These are phyloP conservation scores for Alectoris magna DNA, from an alignment of 2,797 vertebrate species.

Conservation along the genomic window DNA sequence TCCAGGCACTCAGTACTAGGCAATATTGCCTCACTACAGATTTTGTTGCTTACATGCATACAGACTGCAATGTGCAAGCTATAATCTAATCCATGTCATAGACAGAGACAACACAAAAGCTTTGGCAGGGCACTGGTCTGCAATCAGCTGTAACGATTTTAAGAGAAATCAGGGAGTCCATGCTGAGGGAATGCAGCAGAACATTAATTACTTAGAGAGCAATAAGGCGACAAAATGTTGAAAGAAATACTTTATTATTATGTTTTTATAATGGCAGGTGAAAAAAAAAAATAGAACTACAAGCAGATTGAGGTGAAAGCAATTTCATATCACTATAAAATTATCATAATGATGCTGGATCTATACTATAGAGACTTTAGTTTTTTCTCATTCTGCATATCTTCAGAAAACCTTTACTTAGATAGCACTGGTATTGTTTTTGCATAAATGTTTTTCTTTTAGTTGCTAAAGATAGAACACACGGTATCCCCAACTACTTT, in stretches of 20 bases:
- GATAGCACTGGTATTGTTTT: background rate
- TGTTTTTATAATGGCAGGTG: background rate
- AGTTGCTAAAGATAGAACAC: background rate
- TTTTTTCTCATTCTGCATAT: background rate
- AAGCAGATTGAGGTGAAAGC: background rate
- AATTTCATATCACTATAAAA: background rate
- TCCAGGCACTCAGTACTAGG: background rate
- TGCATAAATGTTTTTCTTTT: background rate
- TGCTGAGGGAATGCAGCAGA: background rate
- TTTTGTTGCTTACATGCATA: slow-evolving; percentile 17
- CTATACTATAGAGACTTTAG: background rate
- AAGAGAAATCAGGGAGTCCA: background rate
- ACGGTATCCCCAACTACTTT: background rate
- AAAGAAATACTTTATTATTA: background rate
- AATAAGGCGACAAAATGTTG: background rate
- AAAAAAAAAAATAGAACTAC: background rate
- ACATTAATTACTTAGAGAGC: background rate
- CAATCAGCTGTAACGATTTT: slow-evolving; percentile 1
- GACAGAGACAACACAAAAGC: background rate
- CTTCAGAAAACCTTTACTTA: background rate
- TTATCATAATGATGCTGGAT: background rate
- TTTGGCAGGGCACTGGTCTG: background rate
- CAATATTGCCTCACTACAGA: background rate
- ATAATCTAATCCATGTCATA: background rate
- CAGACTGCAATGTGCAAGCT: background rate